Percentiles rank a stretch among this genome's conserved stretches.
Evolutionary conservation across 2,113 vertebrate species (phyloP).

Genomic region (Rhipidura dahli): DNA sequence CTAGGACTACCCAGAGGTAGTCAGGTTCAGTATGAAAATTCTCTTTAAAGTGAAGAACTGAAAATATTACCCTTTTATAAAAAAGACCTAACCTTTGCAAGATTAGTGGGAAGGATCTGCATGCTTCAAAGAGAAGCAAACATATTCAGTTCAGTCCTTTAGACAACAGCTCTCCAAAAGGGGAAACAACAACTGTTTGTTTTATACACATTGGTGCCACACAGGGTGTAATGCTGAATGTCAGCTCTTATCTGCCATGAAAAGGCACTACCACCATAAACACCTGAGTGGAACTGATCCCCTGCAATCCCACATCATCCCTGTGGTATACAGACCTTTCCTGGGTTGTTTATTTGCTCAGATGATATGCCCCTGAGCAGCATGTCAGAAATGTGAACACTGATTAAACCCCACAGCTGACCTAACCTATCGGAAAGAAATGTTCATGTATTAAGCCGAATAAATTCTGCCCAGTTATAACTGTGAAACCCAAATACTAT

Average conservation of each 20-base stretch:
- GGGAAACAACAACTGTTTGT: conserved; percentile 3
- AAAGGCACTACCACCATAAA: conserved; percentile 47
- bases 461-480: conserved; percentile 6
- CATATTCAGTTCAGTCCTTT: background rate
- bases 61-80: background rate
- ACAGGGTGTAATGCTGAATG: background rate
- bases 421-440: conserved; percentile 53
- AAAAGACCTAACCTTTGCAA: background rate
- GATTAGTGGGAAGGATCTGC: background rate
- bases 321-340: conserved; percentile 1
- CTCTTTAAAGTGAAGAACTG: background rate
- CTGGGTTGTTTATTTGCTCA: conserved; percentile 37
- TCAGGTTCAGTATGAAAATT: background rate
- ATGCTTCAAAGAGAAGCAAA: background rate
- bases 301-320: conserved; percentile 36
- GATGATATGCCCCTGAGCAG: conserved; percentile 38
- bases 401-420: conserved; percentile 64
- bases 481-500: background rate
- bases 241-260: conserved; percentile 41
- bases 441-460: background rate
- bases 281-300: conserved; percentile 50
- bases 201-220: background rate
- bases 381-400: conserved; percentile 25
- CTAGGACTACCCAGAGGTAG: background rate
- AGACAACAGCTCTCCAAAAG: background rate